Base-by-base conservation (phyloP, 2,888 invertebrate genomes). In the Pandemis cinnamomeana region DNA sequence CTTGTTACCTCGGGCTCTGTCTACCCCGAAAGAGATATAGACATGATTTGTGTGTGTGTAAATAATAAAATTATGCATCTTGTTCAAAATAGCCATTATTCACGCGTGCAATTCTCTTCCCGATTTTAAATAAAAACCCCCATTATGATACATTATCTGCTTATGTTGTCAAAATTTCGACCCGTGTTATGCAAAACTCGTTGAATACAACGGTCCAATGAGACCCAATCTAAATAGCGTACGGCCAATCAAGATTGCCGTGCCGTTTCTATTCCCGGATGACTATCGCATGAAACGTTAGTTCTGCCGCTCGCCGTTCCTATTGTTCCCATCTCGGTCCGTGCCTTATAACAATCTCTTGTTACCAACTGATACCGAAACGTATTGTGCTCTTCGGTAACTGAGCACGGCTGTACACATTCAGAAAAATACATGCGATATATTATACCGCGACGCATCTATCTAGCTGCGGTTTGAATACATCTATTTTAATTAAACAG, bases 231-330 rank as follows among this genome's bases (percentile, higher is more conserved):
- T 70, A 73, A 64, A 64, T 58, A 64, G 51, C 64, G 68, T 69
- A 66, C 69, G 27, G 60, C 42, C 53, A 67, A 73, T 73, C 69
- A 73, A 69, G 73, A 66, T 70, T 53, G 69, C 69, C 51, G 61
- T 67, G 71, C 67, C 36, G 63, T 68, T 64, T 64, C 72, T 70
- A 73, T 73, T 73, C 73, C 69, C 73, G 69, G 73, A 70, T 60
- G 64, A 53, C 20, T 70, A 73, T 73, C 73, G 51, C 20, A 55
- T 69, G 63, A 58, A 70, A 70, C 69, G 72, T 63, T 66, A 53
- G 64, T 70, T 73, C 64, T 51, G n/a, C 42, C 72, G 68, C 68
- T 62, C 73, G 51, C 69, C 27, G 69, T 36, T 62, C 69, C 69
- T 48, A 66, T 73, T 73, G 73, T 73, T 73, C 73, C 69, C 46